Evolutionary conservation across 2,888 invertebrate genomes (phyloP), one percentile per base, ranked within the genome.

Genomic region (Ichneumon xanthorius): DNA sequence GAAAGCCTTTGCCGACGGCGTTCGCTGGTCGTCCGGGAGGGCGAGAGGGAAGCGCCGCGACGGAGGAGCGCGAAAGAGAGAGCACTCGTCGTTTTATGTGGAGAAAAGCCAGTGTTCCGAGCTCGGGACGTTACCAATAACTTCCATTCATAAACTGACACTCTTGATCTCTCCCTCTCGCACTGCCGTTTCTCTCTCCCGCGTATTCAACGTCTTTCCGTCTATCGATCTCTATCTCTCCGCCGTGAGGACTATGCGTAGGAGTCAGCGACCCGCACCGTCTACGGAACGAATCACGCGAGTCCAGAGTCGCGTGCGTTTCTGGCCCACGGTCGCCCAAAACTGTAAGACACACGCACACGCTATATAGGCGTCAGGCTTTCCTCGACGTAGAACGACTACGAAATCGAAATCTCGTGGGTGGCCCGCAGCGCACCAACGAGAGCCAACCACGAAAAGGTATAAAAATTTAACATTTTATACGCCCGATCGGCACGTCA

Each of bases 111-210:
- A 9, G 11, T 19, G 61, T 63, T 86, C 84, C 84, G 87, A 87
- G 85, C 87, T 87, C 87, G 87, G 85, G 87, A 88, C 87, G 89
- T 88, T 89, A 88, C 86, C 87, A 61, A 88, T 88, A 63, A 90
- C 89, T 89, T 88, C 87, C 89, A 91, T 91, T 91, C 90, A 90
- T 90, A 87, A 89, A 81, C 73, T 87, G 75, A 82, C 48, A 58
- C 83, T 71, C 67, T 68, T 65, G 58, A 11, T 71, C 67, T 82
- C 58, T 72, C 48, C 65, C 45, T 71, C 63, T 22, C 45, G 45
- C 16, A 48, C 55, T 40, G 1, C 50, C 45, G 63, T 82, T 71
- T 72, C 48, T 70, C 37, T 67, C 68, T n/a, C 70, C 11, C 37
- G 73, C 63, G 45, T 16, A 48, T 50, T 33, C 50, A 48, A 45